A percentile compares a stretch with the other conserved stretches of the same genome.
These are phyloP conservation scores for Elmis aenea DNA, from an alignment of 2,888 invertebrate genomes.

Conservation along the genomic window DNA sequence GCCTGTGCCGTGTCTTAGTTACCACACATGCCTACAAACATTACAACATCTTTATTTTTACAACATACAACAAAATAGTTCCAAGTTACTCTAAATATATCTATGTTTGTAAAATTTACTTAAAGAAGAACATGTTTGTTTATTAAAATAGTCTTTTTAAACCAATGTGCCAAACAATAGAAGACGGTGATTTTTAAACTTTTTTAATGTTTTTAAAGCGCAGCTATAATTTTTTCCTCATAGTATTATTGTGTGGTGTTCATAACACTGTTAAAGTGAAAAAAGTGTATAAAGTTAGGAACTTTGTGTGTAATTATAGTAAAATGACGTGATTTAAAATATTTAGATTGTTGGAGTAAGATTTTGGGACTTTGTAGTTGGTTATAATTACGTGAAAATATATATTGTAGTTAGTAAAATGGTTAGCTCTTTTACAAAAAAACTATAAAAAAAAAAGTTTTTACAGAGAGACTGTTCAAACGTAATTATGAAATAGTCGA, in stretches of 20 bases:
- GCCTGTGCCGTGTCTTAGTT: conserved; percentile 38
- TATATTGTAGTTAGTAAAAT: no score
- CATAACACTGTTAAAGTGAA: conserved; percentile 22
- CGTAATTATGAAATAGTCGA: conserved; percentile 2
- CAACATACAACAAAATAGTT: not conserved
- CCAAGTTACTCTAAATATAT: no score
- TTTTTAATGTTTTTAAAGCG: conserved; percentile 16
- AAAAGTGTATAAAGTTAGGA: no score
- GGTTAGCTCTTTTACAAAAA: no score
- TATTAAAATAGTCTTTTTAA: conserved; percentile 1
- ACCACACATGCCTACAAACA: conserved; percentile 41
- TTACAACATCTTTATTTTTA: conserved; percentile 12
- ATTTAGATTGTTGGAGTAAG: no score
- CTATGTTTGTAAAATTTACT: not conserved
- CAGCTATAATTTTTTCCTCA: conserved; percentile 16
- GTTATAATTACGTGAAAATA: no score
- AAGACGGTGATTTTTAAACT: conserved; percentile 19
- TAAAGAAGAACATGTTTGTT: not conserved
- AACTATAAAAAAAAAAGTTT: no score
- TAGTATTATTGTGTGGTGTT: conserved; percentile 28
- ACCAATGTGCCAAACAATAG: conserved; percentile 34
- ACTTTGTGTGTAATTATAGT: no score
- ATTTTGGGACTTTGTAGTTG: no score
- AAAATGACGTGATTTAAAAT: no score
- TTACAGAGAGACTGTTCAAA: not conserved